A percentile compares a stretch with the other conserved stretches of the same genome.
phyloP scores from a whole-genome alignment of 2,113 vertebrate genomes.

The Leiothrix lutea region DNA sequence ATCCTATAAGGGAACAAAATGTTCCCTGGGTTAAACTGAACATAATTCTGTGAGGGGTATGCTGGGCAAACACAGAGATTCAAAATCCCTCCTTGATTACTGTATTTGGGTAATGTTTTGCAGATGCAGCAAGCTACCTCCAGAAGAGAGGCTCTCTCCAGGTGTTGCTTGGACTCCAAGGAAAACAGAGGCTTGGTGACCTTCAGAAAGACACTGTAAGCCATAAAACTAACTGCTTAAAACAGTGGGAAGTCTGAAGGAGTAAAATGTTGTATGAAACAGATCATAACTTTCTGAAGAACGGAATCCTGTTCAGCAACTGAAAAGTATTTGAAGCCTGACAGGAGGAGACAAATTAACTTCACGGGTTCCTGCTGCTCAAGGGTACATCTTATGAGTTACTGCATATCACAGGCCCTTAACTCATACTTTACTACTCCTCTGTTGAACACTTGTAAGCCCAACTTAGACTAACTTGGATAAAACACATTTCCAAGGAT shows the following conservation, averaged over 20 bases:
- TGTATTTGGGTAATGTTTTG: background rate
- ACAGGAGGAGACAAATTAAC: background rate
- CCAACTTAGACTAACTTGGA: background rate
- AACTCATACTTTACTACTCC: background rate
- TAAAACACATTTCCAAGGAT: background rate
- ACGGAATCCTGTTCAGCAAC: background rate
- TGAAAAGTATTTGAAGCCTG: background rate
- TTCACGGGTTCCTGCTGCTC: background rate
- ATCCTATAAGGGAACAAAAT: background rate
- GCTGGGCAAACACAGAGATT: background rate
- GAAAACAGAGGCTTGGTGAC: background rate
- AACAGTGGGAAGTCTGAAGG: background rate
- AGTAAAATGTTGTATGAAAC: background rate
- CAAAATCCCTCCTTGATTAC: background rate
- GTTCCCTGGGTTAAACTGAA: background rate
- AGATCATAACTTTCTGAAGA: background rate
- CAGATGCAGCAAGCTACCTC: background rate
- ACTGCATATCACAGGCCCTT: background rate
- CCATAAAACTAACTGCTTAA: background rate
- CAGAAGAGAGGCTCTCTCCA: background rate
- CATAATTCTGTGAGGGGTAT: background rate
- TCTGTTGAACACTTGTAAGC: rapidly evolving
- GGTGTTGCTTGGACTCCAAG: background rate
- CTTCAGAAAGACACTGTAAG: background rate
- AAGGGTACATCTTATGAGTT: background rate